Conservation (phyloP, 2,113 vertebrate species). For the Nesospiza acunhae region DNA sequence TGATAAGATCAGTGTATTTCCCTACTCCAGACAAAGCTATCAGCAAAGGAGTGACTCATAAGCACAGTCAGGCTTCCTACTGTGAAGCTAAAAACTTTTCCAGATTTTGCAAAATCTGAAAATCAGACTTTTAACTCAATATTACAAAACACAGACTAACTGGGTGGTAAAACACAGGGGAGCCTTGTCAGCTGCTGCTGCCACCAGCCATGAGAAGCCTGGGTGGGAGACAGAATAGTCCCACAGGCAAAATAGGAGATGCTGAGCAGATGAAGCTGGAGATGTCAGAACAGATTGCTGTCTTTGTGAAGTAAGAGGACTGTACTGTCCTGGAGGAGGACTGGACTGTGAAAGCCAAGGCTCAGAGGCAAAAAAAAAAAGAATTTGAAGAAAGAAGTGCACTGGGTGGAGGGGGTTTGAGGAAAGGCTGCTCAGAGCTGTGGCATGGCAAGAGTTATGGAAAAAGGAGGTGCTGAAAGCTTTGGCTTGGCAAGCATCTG, state of each 20-base stretch:
- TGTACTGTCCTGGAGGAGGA: neutral
- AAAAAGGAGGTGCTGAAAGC: neutral
- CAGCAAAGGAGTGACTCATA: neutral
- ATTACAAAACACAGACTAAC: neutral
- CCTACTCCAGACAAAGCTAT: neutral
- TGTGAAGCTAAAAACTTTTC: neutral
- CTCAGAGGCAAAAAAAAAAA: neutral
- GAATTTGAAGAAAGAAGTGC: neutral
- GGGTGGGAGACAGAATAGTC: neutral
- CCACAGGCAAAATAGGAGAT: neutral
- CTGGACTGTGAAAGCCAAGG: neutral
- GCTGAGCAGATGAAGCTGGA: neutral
- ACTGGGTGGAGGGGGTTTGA: neutral
- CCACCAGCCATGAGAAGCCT: neutral
- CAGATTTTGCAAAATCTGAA: neutral
- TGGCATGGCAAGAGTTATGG: neutral
- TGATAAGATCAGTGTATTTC: neutral
- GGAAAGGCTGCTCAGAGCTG: neutral
- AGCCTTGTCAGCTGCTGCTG: neutral
- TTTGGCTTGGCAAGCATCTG: neutral
- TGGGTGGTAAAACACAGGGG: neutral
- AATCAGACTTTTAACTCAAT: neutral
- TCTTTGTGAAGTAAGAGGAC: neutral
- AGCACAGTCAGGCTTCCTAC: neutral
- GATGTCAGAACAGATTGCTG: neutral